Base-by-base conservation (phyloP, 1,140 invertebrate genomes). In the Lethrus apterus region DNA sequence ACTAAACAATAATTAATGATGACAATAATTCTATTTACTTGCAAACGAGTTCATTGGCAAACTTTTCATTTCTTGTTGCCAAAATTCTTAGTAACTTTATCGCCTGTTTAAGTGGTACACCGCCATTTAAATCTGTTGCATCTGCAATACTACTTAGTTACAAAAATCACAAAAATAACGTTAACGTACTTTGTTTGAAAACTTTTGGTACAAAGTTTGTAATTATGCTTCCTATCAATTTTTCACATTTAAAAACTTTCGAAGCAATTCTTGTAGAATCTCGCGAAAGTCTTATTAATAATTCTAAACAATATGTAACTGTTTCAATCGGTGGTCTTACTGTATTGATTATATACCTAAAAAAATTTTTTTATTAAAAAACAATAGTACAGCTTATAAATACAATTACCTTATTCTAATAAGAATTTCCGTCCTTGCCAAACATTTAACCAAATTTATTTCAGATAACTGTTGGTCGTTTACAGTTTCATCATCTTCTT, bases 381-480 rank as follows among this genome's bases (percentile, higher is more conserved):
- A 21, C 17, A 0, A 20, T 13, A 34, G 10, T n/a, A 15, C n/a
- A 31, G 10, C 32, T 29, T 1, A 19, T 24, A 43, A 26, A 32
- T 17, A 31, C 8, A 17, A 54, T 64, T 11, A 86, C 75, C 68
- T 78, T 23, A 82, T 75, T 62, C 80, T 74, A 42, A 79, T 69
- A 26, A 91, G 61, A 51, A 93, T 77, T 62, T 89, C 81, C 42
- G 88, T 87, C 52, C 88, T 72, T 7, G 87, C 55, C 13, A 88
- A 64, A 40, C 81, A 83, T 62, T 81, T 74, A 20, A 87, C 73
- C 1, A 87, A 65, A 70, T 89, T 84, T 11, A 81, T 71, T 69
- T 86, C 86, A 7, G 82, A 78, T 33, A 93, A 65, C 62, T 93
- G 84, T 60, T 83, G 80, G 73, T 94, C 90, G 65, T 88, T 89